phyloP scores from a whole-genome alignment of 30 jellyfish, hydroid and myxozoan species.

The Hydractinia echinata region DNA sequence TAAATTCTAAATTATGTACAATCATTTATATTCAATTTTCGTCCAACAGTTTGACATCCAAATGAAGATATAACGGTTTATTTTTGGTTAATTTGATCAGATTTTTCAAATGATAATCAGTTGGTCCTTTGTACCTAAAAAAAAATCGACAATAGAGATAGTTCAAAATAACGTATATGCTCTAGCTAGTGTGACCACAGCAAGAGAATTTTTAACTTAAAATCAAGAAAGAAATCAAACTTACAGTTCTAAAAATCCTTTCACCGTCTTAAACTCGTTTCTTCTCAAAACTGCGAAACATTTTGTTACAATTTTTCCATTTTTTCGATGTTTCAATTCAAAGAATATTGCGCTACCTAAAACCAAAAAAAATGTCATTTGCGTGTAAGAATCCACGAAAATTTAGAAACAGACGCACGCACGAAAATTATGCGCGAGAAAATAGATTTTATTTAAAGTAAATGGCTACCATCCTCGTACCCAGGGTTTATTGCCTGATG shows the following conservation, averaged over 20 bases:
- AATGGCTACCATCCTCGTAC: too few relatives aligned
- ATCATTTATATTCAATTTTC: too few relatives aligned
- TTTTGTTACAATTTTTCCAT: conserved; percentile 9
- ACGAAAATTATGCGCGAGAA: too few relatives aligned
- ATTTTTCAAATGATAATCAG: conserved; percentile 6
- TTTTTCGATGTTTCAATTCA: conserved; percentile 9
- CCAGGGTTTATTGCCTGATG: too few relatives aligned
- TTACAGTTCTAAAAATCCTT: background rate
- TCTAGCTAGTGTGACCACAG: background rate
- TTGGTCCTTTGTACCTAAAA: conserved; percentile 14
- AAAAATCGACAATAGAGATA: background rate
- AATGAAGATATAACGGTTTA: conserved; percentile 5
- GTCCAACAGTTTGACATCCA: background rate
- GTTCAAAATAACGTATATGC: background rate
- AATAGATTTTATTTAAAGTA: too few relatives aligned
- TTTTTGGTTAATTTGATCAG: background rate
- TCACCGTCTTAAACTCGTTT: conserved; percentile 1
- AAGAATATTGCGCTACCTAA: conserved; percentile 2
- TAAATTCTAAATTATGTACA: too few relatives aligned
- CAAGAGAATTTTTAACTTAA: background rate
- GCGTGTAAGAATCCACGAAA: too few relatives aligned
- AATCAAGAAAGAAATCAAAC: background rate
- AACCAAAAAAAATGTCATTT: background rate
- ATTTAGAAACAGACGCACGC: too few relatives aligned
- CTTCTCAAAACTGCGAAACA: background rate